These are phyloP conservation scores for Hirudinaria manillensis DNA, from an alignment of 2,888 invertebrate species.

Conservation along the genomic window DNA sequence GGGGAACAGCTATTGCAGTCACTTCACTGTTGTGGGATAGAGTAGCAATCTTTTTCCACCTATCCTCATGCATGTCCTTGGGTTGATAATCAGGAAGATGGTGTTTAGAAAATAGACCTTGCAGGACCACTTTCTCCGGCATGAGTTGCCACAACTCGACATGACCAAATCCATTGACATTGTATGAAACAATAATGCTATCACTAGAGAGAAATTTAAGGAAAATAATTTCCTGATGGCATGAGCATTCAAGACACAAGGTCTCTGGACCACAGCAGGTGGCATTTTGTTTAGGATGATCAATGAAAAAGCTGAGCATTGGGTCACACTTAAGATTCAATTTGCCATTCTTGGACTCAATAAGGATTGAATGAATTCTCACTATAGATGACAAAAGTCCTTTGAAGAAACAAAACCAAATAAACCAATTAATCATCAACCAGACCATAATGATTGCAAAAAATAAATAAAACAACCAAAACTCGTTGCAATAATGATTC, in stretches of 20 bases:
- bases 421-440: neutral
- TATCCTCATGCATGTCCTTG: neutral
- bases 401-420: conserved; percentile 3
- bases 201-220: conserved; percentile 12
- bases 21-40: conserved; percentile 16
- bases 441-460: too few relatives aligned
- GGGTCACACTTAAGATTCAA: neutral
- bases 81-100: neutral
- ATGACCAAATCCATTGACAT: conserved; percentile 1
- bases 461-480: neutral
- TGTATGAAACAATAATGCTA: neutral
- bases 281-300: conserved; percentile 5
- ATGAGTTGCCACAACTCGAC: neutral
- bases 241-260: neutral
- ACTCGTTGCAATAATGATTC: neutral
- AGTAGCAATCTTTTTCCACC: conserved; percentile 14
- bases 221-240: neutral
- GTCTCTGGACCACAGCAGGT: neutral
- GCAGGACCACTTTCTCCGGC: neutral
- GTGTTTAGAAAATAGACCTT: neutral
- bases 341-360: neutral
- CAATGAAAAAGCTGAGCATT: too few relatives aligned
- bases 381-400: conserved; percentile 3
- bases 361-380: neutral
- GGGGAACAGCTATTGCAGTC: conserved; percentile 22